A percentile compares a stretch with the other conserved stretches of the same genome.
phyloP scores from a whole-genome alignment of 2,797 vertebrate genomes.

The Molossus molossus region DNA sequence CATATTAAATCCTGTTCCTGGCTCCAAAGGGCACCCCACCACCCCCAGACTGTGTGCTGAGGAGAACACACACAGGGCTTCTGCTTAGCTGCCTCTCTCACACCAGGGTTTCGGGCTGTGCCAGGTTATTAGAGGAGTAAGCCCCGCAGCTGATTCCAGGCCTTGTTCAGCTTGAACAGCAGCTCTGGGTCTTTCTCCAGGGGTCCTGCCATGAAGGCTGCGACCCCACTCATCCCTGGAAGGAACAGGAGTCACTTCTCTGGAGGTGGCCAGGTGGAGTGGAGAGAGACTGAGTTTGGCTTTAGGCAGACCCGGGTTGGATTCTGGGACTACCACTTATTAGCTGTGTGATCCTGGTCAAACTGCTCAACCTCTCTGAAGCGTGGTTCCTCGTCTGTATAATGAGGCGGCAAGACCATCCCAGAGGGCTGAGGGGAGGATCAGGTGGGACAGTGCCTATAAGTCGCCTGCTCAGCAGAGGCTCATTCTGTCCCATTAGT shows the following conservation, averaged over 20 bases:
- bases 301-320: background rate
- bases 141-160: background rate
- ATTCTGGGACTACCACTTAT: background rate
- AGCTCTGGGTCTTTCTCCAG: background rate
- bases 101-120: background rate
- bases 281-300: background rate
- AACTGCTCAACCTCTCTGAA: background rate
- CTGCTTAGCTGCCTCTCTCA: background rate
- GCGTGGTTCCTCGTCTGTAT: accelerated
- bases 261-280: background rate
- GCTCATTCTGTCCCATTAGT: too few relatives aligned
- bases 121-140: background rate
- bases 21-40: background rate
- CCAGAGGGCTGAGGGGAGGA: background rate
- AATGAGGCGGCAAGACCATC: accelerated
- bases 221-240: background rate
- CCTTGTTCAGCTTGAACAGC: background rate
- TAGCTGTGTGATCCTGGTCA: background rate
- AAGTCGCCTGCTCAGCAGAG: background rate
- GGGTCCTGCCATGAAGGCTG: background rate
- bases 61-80: accelerated
- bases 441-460: background rate
- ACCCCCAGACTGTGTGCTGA: background rate
- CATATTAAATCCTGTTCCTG: background rate
- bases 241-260: background rate